Conservation (phyloP, 2,797 vertebrate genomes). For the Enteromius paludinosus region DNA sequence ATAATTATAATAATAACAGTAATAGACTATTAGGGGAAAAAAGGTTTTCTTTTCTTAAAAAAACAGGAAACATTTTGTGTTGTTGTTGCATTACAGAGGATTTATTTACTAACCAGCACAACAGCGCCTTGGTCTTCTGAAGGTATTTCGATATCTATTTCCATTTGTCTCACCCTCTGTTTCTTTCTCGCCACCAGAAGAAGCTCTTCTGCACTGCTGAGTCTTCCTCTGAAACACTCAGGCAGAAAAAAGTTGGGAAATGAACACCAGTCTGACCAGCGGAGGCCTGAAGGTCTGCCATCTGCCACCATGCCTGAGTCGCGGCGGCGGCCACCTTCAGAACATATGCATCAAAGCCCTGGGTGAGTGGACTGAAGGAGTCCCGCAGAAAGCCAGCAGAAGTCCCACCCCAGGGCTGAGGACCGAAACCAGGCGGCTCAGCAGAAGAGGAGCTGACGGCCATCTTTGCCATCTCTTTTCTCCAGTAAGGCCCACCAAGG, state of each 20-base stretch:
- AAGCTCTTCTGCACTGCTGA: constrained; percentile 95
- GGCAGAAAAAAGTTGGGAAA: constrained; percentile 89
- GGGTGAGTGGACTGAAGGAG: constrained; percentile 74
- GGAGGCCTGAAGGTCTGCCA: constrained; percentile 96
- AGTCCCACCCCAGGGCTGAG: constrained; percentile 66
- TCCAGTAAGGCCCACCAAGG: constrained; percentile 52
- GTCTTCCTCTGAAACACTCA: constrained; percentile 90
- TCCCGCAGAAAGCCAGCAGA: constrained; percentile 68
- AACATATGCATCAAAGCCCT: constrained; percentile 93
- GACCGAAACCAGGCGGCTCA: constrained; percentile 67
- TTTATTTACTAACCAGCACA: constrained; percentile 48
- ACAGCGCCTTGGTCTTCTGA: constrained; percentile 41
- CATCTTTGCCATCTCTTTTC: constrained; percentile 45
- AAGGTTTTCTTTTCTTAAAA: too few species aligned
- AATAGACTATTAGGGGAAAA: too few species aligned
- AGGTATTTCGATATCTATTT: constrained; percentile 51
- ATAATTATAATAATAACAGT: too few species aligned
- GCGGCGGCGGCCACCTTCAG: constrained; percentile 89
- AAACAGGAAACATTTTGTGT: not conserved
- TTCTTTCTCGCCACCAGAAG: constrained; percentile 72
- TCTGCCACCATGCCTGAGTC: constrained; percentile 90
- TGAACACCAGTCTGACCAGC: constrained; percentile 88
- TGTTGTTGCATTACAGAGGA: constrained; percentile 38
- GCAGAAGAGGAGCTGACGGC: constrained; percentile 57
- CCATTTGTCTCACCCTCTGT: constrained; percentile 31